Percentiles rank a stretch among this genome's conserved stretches.
Conservation (phyloP, 2,113 vertebrate genomes). For the Nothobranchius kuhntae region DNA sequence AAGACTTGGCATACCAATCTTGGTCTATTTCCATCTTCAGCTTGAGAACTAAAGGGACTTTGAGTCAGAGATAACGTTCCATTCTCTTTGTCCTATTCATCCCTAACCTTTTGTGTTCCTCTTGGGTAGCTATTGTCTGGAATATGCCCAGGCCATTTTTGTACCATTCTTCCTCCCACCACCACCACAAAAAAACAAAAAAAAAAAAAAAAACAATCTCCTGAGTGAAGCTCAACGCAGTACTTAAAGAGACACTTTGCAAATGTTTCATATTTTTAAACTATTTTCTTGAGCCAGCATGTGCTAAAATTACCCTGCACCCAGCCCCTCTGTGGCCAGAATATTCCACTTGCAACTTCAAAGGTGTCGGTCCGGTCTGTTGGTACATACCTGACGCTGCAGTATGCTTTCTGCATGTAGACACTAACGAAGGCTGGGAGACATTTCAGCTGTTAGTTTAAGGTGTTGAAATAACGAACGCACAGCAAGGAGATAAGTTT, state of each 20-base stretch:
- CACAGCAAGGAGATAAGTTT: too few species aligned
- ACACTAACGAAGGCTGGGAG: too few species aligned
- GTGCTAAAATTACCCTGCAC: too few species aligned
- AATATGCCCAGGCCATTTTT: constrained; percentile 49
- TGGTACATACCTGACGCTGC: too few species aligned
- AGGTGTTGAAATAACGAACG: too few species aligned
- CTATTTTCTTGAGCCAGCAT: too few species aligned
- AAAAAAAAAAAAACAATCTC: constrained; percentile 19
- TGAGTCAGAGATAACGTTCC: constrained; percentile 57
- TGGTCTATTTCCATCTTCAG: constrained; percentile 59
- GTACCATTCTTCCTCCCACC: background rate
- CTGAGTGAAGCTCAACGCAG: constrained; percentile 10
- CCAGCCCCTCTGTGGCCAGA: too few species aligned
- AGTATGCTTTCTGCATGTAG: too few species aligned
- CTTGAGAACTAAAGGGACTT: constrained; percentile 66
- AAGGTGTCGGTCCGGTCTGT: too few species aligned
- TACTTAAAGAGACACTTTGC: background rate
- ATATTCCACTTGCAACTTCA: too few species aligned
- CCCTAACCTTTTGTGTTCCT: constrained; percentile 67
- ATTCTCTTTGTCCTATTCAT: constrained; percentile 55
- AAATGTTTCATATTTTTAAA: too few species aligned
- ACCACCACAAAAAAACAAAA: background rate
- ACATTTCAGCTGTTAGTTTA: too few species aligned
- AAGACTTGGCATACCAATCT: constrained; percentile 57
- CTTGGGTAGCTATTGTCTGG: constrained; percentile 48